phyloP scores from a whole-genome alignment of 1,140 invertebrate species.

The Thaumetopoea pityocampa region DNA sequence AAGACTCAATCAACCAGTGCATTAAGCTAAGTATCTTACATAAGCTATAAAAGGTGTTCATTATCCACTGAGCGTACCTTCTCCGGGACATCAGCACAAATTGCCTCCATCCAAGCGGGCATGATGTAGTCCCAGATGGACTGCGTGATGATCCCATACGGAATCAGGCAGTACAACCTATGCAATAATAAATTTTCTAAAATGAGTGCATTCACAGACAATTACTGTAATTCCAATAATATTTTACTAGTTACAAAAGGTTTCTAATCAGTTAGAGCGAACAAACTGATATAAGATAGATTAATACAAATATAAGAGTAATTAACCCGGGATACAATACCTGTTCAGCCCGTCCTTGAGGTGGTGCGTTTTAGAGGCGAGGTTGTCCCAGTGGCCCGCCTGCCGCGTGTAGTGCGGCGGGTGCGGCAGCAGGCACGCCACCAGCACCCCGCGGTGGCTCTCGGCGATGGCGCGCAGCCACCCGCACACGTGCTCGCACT shows the following conservation, averaged over 20 bases:
- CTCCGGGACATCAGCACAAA: slow-evolving; percentile 95
- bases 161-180: slow-evolving; percentile 96
- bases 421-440: slow-evolving; percentile 90
- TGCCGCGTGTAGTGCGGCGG: slow-evolving; percentile 93
- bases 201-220: no score
- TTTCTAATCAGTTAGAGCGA: no score
- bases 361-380: slow-evolving; percentile 93
- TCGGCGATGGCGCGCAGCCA: slow-evolving; percentile 93
- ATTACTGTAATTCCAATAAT: no score
- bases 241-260: no score
- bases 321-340: no score
- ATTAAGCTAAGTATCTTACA: no score
- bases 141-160: slow-evolving; percentile 97
- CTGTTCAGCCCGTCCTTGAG: slow-evolving; percentile 93
- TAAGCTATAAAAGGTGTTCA: no score
- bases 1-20: no score
- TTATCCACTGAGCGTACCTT: slow-evolving; percentile 82
- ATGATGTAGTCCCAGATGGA: slow-evolving; percentile 98
- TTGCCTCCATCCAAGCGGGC: slow-evolving; percentile 99
- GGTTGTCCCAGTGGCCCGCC: slow-evolving; percentile 95
- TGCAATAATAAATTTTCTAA: slow-evolving; percentile 2
- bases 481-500: slow-evolving; percentile 93
- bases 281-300: no score
- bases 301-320: no score
- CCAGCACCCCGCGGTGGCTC: slow-evolving; percentile 89